Base-by-base conservation (phyloP, 37 sponge, comb jelly and placozoan genomes). In the Chondrosia reniformis region DNA sequence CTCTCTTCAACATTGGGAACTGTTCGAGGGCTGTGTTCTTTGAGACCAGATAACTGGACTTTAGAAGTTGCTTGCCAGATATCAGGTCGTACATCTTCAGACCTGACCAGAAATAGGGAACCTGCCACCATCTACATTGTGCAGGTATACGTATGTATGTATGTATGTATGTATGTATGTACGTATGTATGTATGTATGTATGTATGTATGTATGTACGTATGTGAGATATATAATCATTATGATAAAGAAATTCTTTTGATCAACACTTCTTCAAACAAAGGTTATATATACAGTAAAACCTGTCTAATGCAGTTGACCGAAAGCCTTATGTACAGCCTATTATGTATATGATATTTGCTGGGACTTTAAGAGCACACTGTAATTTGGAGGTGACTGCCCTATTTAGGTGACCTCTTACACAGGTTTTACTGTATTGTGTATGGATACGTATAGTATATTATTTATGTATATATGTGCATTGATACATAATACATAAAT, bases 51-150 rank as follows among this genome's bases (percentile, higher is more conserved):
- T 88, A 93, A 75, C 94, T 93, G 33, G 80, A 44, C 81, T 93
- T 91, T 37, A 99, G 76, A 31, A 85, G 74, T 67, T 93, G 84
- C 56, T 76, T 78, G 22, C 99, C 97, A 17, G 99, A 83, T 22
- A 99, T 83, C 54, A 99, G 30, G 62, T 99, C 99, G 83, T 99
- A 99, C 84, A 91, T 81, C 81, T 96, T 96, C 24, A 96, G 93
- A 3, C 99, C 99, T 2, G 79, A 81, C 85, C 89, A 99, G 84
- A 80, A 99, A 76, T 99, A 99, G 21, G 96, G 96, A 3, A 99
- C 46, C 90, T 93, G 92, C 99, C 99, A 99, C 94, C 94, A 96
- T 52, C 92, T 94, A 57, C 33, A 42, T 9, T 79, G 74, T 37
- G 12, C 45, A 61, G 33, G 2, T 32, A 7, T 10, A 41, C 19